These are phyloP conservation scores for Linyphia triangularis DNA, from an alignment of 2,888 invertebrate species.

Conservation along the genomic window DNA sequence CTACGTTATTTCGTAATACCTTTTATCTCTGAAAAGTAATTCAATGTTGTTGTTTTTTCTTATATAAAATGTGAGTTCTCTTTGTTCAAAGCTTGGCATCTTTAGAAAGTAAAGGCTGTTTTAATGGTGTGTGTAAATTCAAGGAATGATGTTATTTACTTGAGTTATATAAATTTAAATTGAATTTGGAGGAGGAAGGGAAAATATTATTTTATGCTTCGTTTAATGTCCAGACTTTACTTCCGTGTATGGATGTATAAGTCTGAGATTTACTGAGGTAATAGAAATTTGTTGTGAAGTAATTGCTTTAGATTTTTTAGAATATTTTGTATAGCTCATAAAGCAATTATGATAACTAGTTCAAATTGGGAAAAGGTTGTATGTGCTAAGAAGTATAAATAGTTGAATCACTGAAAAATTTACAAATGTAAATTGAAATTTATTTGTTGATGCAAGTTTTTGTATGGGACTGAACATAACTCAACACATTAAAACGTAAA, in stretches of 20 bases:
- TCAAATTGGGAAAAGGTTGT: too few species aligned
- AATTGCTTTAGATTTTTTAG: too few species aligned
- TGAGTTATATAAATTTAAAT: conserved; percentile 33
- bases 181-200: conserved; percentile 11
- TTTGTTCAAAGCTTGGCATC: not conserved
- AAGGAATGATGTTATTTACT: conserved; percentile 8
- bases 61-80: not conserved
- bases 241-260: not conserved
- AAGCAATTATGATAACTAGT: too few species aligned
- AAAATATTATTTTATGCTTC: not conserved
- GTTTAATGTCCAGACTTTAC: not conserved
- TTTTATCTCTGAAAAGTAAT: conserved; percentile 23
- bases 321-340: too few species aligned
- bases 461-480: too few species aligned
- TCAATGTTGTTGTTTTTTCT: conserved; percentile 17
- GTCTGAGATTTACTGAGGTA: too few species aligned
- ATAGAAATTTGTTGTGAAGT: too few species aligned
- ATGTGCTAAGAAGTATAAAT: too few species aligned
- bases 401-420: too few species aligned
- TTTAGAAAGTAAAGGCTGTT: not conserved
- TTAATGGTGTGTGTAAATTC: conserved; percentile 31
- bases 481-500: too few species aligned
- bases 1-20: conserved; percentile 6
- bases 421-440: too few species aligned
- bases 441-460: too few species aligned